A percentile compares a stretch with the other conserved stretches of the same genome.
Evolutionary conservation across 2,113 vertebrate species (phyloP).

Genomic region (Sinocyclocheilus anshuiensis): DNA sequence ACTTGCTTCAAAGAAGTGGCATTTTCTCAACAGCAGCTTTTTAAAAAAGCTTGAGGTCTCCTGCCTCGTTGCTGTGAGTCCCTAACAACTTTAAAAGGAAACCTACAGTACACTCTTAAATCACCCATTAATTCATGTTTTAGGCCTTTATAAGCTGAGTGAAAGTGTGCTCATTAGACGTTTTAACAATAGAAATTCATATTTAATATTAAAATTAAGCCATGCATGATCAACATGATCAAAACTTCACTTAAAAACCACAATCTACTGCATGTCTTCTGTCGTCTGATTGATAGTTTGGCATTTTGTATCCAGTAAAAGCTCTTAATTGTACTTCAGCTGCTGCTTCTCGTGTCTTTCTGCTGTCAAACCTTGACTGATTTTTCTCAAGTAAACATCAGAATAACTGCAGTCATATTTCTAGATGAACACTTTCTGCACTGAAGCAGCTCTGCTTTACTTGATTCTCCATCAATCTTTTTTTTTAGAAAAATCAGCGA

Average conservation of each 20-base stretch:
- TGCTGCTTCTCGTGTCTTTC: no score
- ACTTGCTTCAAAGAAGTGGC: background rate
- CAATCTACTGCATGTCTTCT: background rate
- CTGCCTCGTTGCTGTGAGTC: background rate
- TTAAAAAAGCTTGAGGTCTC: background rate
- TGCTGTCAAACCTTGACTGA: no score
- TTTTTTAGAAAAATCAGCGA: no score
- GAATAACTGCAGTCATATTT: no score
- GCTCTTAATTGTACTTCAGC: no score
- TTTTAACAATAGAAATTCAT: background rate
- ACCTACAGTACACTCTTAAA: background rate
- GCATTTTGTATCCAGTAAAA: background rate
- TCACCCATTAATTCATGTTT: background rate
- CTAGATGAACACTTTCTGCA: no score
- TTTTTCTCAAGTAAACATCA: no score
- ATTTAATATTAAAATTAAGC: background rate
- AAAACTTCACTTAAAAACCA: background rate
- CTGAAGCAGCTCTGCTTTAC: no score
- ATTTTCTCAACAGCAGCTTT: background rate
- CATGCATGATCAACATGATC: background rate
- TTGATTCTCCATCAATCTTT: no score
- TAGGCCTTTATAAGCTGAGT: background rate
- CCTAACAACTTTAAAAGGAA: background rate
- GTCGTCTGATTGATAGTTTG: background rate
- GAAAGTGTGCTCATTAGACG: background rate